Evolutionary conservation across 1,140 invertebrate genomes (phyloP).

Genomic region (Bombyx mandarina): DNA sequence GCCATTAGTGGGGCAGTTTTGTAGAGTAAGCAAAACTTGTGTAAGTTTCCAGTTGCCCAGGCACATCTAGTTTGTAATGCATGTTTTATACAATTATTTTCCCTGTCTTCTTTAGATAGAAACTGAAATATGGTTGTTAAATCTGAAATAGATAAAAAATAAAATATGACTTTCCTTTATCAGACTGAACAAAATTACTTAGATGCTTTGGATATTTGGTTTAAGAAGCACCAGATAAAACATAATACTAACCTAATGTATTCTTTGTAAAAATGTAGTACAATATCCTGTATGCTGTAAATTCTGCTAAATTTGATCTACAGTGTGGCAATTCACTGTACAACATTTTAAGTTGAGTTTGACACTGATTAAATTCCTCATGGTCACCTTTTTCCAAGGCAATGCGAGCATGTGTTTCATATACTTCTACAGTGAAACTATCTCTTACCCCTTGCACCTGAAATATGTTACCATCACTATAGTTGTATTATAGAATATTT

Average conservation of each 20-base stretch:
- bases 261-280: conserved; percentile 99
- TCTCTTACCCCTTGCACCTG: conserved; percentile 96
- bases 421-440: conserved; percentile 95
- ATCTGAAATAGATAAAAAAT: conserved; percentile 77
- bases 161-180: conserved; percentile 2
- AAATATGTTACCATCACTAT: conserved; percentile 1
- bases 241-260: conserved; percentile 84
- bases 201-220: too few species aligned
- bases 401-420: conserved; percentile 98
- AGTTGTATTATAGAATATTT: too few species aligned
- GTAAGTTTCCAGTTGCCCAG: conserved; percentile 93
- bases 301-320: conserved; percentile 88
- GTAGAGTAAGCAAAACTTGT: conserved; percentile 93
- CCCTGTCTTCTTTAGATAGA: conserved; percentile 82
- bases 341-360: conserved; percentile 95
- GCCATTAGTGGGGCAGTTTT: conserved; percentile 91
- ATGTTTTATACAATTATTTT: conserved; percentile 88
- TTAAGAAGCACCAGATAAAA: neutral
- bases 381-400: conserved; percentile 97
- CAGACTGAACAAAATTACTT: too few species aligned
- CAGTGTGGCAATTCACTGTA: conserved; percentile 80
- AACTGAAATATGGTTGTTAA: conserved; percentile 90
- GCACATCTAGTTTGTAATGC: conserved; percentile 89
- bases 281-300: conserved; percentile 94
- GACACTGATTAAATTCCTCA: conserved; percentile 99